Conservation (phyloP, 1,140 invertebrate species). For the Leptinotarsa lineolata region DNA sequence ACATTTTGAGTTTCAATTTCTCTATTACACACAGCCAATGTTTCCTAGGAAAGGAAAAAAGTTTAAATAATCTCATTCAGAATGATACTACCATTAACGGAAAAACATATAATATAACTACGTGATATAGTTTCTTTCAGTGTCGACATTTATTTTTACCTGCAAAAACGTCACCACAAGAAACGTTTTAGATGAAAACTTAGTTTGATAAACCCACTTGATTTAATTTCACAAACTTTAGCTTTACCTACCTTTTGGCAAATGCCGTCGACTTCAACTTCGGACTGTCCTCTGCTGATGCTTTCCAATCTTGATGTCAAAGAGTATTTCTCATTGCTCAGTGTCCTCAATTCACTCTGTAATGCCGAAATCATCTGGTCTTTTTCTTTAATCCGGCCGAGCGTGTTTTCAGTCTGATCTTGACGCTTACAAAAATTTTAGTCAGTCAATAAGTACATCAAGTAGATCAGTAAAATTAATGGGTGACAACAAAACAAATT, state of each 20-base stretch:
- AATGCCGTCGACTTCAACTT: slow-evolving; percentile 35
- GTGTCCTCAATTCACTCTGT: slow-evolving; percentile 15
- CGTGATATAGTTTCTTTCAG: too few relatives aligned
- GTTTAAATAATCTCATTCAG: too few relatives aligned
- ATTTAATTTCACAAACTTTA: not conserved
- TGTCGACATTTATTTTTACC: too few relatives aligned
- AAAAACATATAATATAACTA: too few relatives aligned
- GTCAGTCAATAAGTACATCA: too few relatives aligned
- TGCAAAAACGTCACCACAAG: too few relatives aligned
- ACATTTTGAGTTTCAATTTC: too few relatives aligned
- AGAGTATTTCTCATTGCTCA: slow-evolving; percentile 25
- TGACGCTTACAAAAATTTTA: not conserved
- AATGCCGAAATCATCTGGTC: slow-evolving; percentile 13
- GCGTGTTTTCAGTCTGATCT: slow-evolving; percentile 2
- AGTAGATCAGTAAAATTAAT: not conserved
- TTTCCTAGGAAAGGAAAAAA: too few relatives aligned
- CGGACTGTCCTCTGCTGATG: slow-evolving; percentile 31
- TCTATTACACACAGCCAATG: too few relatives aligned
- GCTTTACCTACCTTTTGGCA: slow-evolving; percentile 35
- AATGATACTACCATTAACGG: too few relatives aligned
- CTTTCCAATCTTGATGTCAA: slow-evolving; percentile 55
- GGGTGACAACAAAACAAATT: not conserved
- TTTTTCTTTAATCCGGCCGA: slow-evolving; percentile 16
- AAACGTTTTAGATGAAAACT: too few relatives aligned
- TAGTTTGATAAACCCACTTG: too few relatives aligned